phyloP scores from a whole-genome alignment of 1,140 invertebrate genomes.

The Trichonephila inaurata region DNA sequence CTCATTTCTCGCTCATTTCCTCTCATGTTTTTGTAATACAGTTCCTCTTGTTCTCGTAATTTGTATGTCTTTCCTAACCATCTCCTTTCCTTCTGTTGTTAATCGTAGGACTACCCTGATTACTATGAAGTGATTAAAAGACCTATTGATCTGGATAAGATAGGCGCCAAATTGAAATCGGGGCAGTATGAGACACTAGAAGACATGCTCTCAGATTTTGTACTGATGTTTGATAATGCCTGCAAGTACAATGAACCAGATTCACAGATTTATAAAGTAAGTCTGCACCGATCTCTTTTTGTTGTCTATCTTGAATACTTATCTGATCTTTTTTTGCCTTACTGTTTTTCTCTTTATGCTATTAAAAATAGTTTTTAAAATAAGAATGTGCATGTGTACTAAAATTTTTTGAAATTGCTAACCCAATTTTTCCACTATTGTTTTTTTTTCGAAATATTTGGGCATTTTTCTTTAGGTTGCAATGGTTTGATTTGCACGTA shows the following conservation, averaged over 20 bases:
- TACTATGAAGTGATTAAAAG: constrained; percentile 99
- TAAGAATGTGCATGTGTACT: too few relatives aligned
- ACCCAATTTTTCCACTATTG: too few relatives aligned
- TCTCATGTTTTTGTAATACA: too few relatives aligned
- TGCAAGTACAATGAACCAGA: constrained; percentile 99
- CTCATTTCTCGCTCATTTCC: too few relatives aligned
- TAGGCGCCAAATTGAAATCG: constrained; percentile 92
- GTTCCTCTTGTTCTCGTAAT: not conserved
- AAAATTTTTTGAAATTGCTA: too few relatives aligned
- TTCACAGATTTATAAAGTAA: constrained; percentile 97
- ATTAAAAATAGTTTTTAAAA: too few relatives aligned
- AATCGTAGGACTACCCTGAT: constrained; percentile 92
- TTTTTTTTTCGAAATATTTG: too few relatives aligned
- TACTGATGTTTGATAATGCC: constrained; percentile 99
- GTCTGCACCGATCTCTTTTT: not conserved
- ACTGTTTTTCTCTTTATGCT: not conserved
- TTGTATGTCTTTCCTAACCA: not conserved
- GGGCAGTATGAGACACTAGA: constrained; percentile 91
- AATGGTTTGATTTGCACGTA: too few relatives aligned
- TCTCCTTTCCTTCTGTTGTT: constrained; percentile 13
- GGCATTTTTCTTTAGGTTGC: too few relatives aligned
- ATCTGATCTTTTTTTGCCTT: not conserved
- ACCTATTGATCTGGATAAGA: constrained; percentile 98
- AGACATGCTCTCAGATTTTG: constrained; percentile 95
- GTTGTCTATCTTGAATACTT: not conserved